Evolutionary conservation across 2,113 vertebrate species (phyloP).

Genomic region (Solea senegalensis): DNA sequence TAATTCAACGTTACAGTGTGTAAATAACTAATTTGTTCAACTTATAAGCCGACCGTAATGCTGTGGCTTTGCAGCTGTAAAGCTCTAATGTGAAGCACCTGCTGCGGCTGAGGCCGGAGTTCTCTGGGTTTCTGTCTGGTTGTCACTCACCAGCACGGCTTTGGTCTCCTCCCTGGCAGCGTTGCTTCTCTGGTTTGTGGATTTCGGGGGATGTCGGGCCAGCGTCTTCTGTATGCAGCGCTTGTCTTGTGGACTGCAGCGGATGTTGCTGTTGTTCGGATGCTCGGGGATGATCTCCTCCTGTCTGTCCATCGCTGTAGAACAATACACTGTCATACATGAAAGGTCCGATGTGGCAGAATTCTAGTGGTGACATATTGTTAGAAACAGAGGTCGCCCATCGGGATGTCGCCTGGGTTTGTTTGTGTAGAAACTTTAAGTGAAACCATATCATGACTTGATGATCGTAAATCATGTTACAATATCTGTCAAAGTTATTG

Average conservation of each 20-base stretch:
- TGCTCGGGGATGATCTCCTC: slow-evolving; percentile 85
- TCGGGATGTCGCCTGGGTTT: too few relatives aligned
- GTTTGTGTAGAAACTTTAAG: too few relatives aligned
- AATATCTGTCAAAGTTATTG: too few relatives aligned
- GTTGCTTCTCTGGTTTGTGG: slow-evolving; percentile 85
- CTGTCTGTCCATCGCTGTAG: slow-evolving; percentile 83
- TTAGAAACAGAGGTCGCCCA: too few relatives aligned
- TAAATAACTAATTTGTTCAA: slow-evolving; percentile 62
- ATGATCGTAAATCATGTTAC: too few relatives aligned
- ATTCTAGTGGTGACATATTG: too few relatives aligned
- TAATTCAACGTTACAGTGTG: slow-evolving; percentile 56
- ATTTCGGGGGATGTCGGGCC: slow-evolving; percentile 82
- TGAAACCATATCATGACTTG: too few relatives aligned
- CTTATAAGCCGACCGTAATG: slow-evolving; percentile 53
- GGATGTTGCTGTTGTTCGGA: slow-evolving; percentile 91
- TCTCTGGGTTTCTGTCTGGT: slow-evolving; percentile 12
- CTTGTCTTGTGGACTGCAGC: slow-evolving; percentile 89
- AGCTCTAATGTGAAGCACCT: slow-evolving; percentile 60
- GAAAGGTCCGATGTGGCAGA: background rate
- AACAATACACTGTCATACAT: background rate
- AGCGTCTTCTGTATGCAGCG: slow-evolving; percentile 89
- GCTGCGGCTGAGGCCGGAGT: slow-evolving; percentile 18
- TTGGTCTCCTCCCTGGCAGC: slow-evolving; percentile 84
- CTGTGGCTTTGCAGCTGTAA: slow-evolving; percentile 42
- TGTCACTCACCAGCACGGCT: slow-evolving; percentile 74